Percentiles rank a stretch among this genome's conserved stretches.
phyloP scores from a whole-genome alignment of 2,797 vertebrate genomes.

The Tarsius wallacei region DNA sequence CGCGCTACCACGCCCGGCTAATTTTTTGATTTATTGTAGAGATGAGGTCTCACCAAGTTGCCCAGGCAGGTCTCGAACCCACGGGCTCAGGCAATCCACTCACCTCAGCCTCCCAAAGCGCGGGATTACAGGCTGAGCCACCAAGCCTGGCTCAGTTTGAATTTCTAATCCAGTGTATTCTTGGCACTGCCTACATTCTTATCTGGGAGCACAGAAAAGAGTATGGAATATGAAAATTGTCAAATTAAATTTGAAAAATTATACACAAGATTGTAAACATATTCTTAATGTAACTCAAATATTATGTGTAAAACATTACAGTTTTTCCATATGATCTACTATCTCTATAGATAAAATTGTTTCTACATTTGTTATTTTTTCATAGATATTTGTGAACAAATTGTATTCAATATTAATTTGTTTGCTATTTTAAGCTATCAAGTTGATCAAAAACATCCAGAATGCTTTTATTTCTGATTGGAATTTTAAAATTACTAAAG shows the following conservation, averaged over 20 bases:
- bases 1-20: too few species aligned
- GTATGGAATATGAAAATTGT: not conserved
- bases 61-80: too few species aligned
- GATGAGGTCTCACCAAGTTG: too few species aligned
- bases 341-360: not conserved
- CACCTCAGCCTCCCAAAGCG: too few species aligned
- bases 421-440: not conserved
- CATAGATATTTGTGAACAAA: not conserved
- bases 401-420: not conserved
- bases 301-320: not conserved
- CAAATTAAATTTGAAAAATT: not conserved
- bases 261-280: not conserved
- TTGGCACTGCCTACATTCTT: not conserved
- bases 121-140: too few species aligned
- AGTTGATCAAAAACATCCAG: not conserved
- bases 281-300: not conserved
- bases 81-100: too few species aligned
- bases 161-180: not conserved
- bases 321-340: not conserved
- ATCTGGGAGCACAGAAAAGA: not conserved
- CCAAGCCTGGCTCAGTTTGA: too few species aligned
- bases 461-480: not conserved
- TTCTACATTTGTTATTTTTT: not conserved
- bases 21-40: too few species aligned
- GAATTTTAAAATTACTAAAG: not conserved